These are phyloP conservation scores for Enteromius fasciolatus DNA, from an alignment of 2,797 vertebrate genomes.

Conservation along the genomic window DNA sequence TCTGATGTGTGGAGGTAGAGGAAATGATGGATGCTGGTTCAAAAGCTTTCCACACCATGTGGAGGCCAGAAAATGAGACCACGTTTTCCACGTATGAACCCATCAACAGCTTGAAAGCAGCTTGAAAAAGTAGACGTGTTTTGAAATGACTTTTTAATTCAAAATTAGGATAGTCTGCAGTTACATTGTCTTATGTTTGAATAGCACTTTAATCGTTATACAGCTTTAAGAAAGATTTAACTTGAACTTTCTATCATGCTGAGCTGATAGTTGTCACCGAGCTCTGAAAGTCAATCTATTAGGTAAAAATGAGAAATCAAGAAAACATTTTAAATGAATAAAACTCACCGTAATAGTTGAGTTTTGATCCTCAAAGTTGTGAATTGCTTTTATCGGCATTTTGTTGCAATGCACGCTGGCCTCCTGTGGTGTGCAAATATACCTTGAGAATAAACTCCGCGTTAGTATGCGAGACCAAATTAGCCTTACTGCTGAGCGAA, in stretches of 20 bases:
- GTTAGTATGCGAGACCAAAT: slow-evolving; percentile 61
- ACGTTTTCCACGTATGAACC: slow-evolving; percentile 33
- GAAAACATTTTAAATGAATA: neutral
- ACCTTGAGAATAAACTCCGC: slow-evolving; percentile 51
- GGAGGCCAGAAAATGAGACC: slow-evolving; percentile 61
- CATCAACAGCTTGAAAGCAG: slow-evolving; percentile 61
- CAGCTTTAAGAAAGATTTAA: slow-evolving; percentile 44
- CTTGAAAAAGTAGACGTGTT: slow-evolving; percentile 50
- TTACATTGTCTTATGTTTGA: slow-evolving; percentile 64
- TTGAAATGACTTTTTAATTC: slow-evolving; percentile 67
- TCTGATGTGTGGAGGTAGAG: slow-evolving; percentile 44
- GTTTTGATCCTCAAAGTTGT: slow-evolving; percentile 5
- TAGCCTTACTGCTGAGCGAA: slow-evolving; percentile 54
- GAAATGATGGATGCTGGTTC: slow-evolving; percentile 56
- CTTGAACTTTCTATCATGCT: slow-evolving; percentile 46
- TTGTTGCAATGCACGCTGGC: neutral
- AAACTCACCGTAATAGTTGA: slow-evolving; percentile 1
- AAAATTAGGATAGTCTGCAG: slow-evolving; percentile 54
- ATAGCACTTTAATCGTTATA: slow-evolving; percentile 66
- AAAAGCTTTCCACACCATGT: slow-evolving; percentile 64
- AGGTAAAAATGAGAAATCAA: neutral
- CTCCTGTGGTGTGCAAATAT: neutral
- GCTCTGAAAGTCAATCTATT: neutral
- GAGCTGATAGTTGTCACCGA: slow-evolving; percentile 16
- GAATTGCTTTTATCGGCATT: neutral